Evolutionary conservation across 53 echinoderm and acorn worm genomes (phyloP).

Genomic region (Astropecten irregularis): DNA sequence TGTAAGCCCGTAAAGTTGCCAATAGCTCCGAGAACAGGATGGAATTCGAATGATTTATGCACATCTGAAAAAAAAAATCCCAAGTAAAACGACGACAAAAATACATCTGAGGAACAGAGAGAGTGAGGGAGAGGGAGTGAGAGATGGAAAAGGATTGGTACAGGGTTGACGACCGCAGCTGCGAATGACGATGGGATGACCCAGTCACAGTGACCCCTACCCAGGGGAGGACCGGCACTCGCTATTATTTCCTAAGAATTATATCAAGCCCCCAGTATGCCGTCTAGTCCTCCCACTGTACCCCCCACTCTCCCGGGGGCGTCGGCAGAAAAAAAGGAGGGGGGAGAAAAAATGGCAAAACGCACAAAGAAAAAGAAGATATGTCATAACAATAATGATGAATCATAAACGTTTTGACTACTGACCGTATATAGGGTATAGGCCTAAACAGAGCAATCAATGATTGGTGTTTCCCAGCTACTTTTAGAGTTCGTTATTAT

Average conservation of each 20-base stretch:
- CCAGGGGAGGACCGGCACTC: slow-evolving; percentile 33
- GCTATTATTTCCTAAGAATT: slow-evolving; percentile 11
- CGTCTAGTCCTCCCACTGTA: slow-evolving; percentile 39
- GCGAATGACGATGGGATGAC: slow-evolving; percentile 16
- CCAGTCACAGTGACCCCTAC: slow-evolving; percentile 50
- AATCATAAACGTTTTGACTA: background rate
- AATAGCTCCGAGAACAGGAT: background rate
- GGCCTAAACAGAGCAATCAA: too few species aligned
- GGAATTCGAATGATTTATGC: slow-evolving; percentile 41
- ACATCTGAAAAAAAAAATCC: background rate
- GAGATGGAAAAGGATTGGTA: background rate
- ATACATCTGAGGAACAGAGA: background rate
- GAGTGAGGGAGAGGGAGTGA: background rate
- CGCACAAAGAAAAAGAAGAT: background rate
- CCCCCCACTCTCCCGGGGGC: background rate
- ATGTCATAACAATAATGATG: slow-evolving; percentile 38
- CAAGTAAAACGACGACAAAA: too few species aligned
- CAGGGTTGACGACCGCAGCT: slow-evolving; percentile 46
- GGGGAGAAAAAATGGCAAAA: background rate
- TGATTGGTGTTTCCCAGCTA: too few species aligned
- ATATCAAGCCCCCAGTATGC: slow-evolving; percentile 32
- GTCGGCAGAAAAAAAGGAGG: too few species aligned
- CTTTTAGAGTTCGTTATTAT: too few species aligned
- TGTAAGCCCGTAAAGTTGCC: slow-evolving; percentile 28
- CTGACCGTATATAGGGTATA: too few species aligned